phyloP scores from a whole-genome alignment of 2,113 vertebrate genomes.

The Bufo gargarizans region DNA sequence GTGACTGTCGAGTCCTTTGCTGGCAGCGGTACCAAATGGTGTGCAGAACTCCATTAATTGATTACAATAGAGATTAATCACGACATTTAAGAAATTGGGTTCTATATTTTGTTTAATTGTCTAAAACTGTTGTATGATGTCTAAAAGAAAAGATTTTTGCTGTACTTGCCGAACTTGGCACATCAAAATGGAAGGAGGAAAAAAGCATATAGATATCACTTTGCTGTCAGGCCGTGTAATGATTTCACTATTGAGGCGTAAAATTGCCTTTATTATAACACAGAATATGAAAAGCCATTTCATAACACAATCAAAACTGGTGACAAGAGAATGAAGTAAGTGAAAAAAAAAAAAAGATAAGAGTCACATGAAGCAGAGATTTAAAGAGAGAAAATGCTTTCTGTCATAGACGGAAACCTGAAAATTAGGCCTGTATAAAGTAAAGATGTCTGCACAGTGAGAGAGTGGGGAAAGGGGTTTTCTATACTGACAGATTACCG shows the following conservation, averaged over 20 bases:
- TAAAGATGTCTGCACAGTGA: not conserved
- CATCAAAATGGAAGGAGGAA: constrained; percentile 1
- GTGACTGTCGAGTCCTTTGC: too few relatives aligned
- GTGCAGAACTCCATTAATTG: too few relatives aligned
- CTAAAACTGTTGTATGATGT: not conserved
- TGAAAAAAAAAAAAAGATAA: constrained; percentile 28
- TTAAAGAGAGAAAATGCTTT: not conserved
- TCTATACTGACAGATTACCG: too few relatives aligned
- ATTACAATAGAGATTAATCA: not conserved
- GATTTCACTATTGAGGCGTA: constrained; percentile 52
- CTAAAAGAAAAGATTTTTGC: not conserved
- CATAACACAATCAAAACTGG: constrained; percentile 45
- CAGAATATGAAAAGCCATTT: constrained; percentile 56
- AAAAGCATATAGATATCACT: constrained; percentile 36
- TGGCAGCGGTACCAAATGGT: too few relatives aligned
- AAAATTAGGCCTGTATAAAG: not conserved
- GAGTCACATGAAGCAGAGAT: constrained; percentile 41
- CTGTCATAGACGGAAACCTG: not conserved
- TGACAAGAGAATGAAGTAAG: constrained; percentile 49
- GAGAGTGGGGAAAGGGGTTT: too few relatives aligned
- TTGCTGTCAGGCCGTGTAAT: constrained; percentile 52
- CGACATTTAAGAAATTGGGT: not conserved
- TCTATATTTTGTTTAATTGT: not conserved
- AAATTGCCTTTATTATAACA: constrained; percentile 57
- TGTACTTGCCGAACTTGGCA: constrained; percentile 9